A percentile compares a stretch with the other conserved stretches of the same genome.
phyloP scores from a whole-genome alignment of 1,140 invertebrate species.

The Phenacoccus solenopsis region DNA sequence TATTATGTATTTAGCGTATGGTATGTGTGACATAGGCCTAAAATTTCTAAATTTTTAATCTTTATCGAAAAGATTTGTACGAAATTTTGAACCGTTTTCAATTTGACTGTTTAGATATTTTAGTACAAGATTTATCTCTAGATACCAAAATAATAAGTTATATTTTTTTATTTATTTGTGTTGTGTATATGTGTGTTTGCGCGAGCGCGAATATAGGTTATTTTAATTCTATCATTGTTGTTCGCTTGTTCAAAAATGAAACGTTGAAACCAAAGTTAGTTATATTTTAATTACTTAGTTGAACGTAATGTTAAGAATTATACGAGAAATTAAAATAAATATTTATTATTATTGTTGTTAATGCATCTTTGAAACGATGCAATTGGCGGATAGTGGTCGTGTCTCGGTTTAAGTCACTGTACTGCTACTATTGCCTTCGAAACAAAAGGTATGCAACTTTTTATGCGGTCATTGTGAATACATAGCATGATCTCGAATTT shows the following conservation, averaged over 20 bases:
- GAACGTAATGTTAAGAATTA: not conserved
- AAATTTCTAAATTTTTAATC: not conserved
- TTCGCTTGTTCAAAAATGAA: not conserved
- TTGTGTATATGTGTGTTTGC: not conserved
- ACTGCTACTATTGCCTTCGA: too few species aligned
- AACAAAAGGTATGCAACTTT: too few species aligned
- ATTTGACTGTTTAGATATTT: not conserved
- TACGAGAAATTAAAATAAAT: not conserved
- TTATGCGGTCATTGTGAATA: too few species aligned
- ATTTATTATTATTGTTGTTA: conserved; percentile 4
- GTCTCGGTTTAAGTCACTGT: too few species aligned
- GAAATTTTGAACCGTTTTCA: not conserved
- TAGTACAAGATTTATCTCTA: not conserved
- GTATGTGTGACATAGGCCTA: not conserved
- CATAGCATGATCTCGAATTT: too few species aligned
- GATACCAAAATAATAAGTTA: not conserved
- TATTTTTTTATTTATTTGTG: not conserved
- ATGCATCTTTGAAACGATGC: not conserved
- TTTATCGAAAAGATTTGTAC: not conserved
- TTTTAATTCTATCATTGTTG: not conserved
- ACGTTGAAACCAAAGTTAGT: conserved; percentile 2
- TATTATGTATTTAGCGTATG: not conserved
- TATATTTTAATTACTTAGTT: not conserved
- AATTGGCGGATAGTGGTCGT: too few species aligned
- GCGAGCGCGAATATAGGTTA: not conserved